Base-by-base conservation (phyloP, 1,140 invertebrate genomes). In the Dendrolimus punctatus region DNA sequence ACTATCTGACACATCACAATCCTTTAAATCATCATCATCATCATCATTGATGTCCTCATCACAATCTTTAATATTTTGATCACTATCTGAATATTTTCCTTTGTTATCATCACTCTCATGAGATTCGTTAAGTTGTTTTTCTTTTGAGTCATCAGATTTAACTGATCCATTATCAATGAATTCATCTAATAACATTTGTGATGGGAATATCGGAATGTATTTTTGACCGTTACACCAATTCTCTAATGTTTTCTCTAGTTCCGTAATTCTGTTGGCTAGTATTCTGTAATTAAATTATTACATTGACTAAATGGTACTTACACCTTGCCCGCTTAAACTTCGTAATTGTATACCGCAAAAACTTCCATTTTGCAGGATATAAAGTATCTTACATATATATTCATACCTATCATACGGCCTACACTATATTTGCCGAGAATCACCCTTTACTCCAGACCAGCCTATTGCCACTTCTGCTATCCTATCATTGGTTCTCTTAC, bases 121-220 rank as follows among this genome's bases (percentile, higher is more conserved):
- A 6, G 48, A 60, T 10, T 69, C 58, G 6, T 46, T 62, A 40
- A 60, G 53, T 4, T 49, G 40, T 51, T 71, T 75, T 5, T 80
- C 76, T 64, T 76, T 82, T n/a, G 61, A 69, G 40, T 76, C 76
- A 55, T 83, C 79, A 39, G 83, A 80, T 60, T 82, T 83, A 0
- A 71, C 63, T 8, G 81, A 87, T 9, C 47, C 62, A n/a, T 64
- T 59, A 40, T 82, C 79, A 1, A 78, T 50, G 55, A 80, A 73
- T 49, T 86, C 83, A 53, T 88, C 85, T 10, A 88, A 64, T n/a
- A 88, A 60, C 68, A 88, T 81, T 68, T 87, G 83, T 6, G 85
- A 86, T 39, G 85, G 86, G 55, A 87, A 88, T 67, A 82, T 75
- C 40, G 84, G 83, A 39, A 85, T 73, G 56, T 73, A 83, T 49